Evolutionary conservation across 2,113 vertebrate genomes (phyloP).

Genomic region (Crypturellus undulatus): DNA sequence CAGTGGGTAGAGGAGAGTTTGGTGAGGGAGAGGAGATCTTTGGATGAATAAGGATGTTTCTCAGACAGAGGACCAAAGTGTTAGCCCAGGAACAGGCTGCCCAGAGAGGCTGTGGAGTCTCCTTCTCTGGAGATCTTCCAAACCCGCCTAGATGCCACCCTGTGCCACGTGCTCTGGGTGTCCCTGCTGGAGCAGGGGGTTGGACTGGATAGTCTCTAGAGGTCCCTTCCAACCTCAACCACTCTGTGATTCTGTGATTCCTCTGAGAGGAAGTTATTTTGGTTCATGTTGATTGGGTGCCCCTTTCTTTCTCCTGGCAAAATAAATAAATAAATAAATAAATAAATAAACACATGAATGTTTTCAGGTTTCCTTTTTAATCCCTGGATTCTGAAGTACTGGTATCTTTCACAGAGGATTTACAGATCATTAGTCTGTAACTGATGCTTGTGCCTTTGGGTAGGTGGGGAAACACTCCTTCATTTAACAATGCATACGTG

Average conservation of each 20-base stretch:
- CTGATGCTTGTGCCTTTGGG: background rate
- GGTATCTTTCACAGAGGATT: constrained; percentile 4
- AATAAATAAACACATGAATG: background rate
- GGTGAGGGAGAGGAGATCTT: background rate
- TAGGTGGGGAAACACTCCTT: background rate
- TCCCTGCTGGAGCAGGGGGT: too few relatives aligned
- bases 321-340: background rate
- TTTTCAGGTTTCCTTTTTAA: background rate
- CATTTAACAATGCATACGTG: background rate
- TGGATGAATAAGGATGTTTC: background rate
- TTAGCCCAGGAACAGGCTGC: too few relatives aligned
- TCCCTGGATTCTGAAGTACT: background rate
- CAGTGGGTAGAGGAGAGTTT: background rate
- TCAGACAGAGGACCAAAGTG: background rate
- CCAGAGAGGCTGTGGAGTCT: too few relatives aligned
- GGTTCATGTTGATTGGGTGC: background rate
- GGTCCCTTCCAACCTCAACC: too few relatives aligned
- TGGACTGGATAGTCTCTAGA: too few relatives aligned
- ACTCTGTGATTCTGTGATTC: too few relatives aligned
- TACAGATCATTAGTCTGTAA: constrained; percentile 30
- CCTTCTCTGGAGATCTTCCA: too few relatives aligned
- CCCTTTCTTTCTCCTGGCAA: background rate
- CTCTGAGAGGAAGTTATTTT: background rate
- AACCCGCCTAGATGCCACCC: too few relatives aligned
- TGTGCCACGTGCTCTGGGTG: too few relatives aligned